A percentile compares a stretch with the other conserved stretches of the same genome.
These are phyloP conservation scores for Uloborus diversus DNA, from an alignment of 1,140 invertebrate species.

Conservation along the genomic window DNA sequence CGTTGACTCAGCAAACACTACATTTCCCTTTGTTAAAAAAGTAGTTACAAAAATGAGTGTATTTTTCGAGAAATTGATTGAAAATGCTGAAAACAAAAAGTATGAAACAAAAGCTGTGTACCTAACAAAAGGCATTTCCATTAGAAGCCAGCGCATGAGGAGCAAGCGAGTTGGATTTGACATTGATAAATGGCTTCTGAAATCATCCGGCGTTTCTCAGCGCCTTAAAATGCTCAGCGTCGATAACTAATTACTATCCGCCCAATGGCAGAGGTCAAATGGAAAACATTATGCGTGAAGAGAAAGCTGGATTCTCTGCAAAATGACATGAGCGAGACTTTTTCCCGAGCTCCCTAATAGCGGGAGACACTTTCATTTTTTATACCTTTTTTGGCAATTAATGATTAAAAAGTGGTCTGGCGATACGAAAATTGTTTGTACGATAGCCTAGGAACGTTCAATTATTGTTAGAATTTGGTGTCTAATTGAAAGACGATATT, in stretches of 20 bases:
- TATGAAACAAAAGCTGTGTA: background rate
- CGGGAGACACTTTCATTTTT: constrained; percentile 50
- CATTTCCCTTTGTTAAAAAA: too few species aligned
- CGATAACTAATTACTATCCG: constrained; percentile 54
- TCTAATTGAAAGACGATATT: constrained; percentile 31
- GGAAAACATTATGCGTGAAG: constrained; percentile 39
- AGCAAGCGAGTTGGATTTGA: constrained; percentile 35
- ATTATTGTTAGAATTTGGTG: constrained; percentile 11
- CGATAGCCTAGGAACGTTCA: constrained; percentile 23
- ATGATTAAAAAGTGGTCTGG: constrained; percentile 42
- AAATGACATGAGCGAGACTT: constrained; percentile 37
- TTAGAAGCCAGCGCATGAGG: constrained; percentile 24
- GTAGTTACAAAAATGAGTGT: too few species aligned
- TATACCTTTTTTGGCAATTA: constrained; percentile 44
- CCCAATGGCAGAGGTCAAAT: constrained; percentile 52
- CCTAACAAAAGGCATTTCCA: background rate
- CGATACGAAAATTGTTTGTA: constrained; percentile 38
- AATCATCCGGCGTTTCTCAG: constrained; percentile 33
- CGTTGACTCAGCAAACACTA: too few species aligned
- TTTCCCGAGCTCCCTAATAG: constrained; percentile 32
- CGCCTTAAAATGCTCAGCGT: constrained; percentile 43
- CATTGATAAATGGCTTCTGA: constrained; percentile 48
- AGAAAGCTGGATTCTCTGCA: constrained; percentile 15
- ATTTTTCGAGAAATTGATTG: too few species aligned
- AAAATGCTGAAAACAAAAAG: too few species aligned